Percentiles rank a stretch among this genome's conserved stretches.
Evolutionary conservation across 2,113 vertebrate genomes (phyloP).

Genomic region (Callipepla californica): DNA sequence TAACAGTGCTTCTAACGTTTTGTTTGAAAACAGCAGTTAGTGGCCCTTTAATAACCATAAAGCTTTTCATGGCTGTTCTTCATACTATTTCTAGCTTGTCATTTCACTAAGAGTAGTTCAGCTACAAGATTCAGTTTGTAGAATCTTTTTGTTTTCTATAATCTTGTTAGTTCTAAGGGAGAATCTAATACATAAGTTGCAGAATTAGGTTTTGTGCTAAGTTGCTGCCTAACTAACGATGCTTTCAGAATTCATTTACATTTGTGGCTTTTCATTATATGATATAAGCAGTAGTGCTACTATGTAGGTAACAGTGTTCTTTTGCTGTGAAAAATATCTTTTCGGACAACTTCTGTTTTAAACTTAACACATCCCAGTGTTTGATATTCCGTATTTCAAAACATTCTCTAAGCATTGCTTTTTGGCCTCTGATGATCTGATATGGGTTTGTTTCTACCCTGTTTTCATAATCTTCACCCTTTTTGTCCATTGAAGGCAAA

Average conservation of each 20-base stretch:
- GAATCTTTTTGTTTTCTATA: not conserved
- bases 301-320: not conserved
- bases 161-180: not conserved
- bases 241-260: not conserved
- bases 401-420: slow-evolving; percentile 34
- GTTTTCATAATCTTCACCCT: slow-evolving; percentile 58
- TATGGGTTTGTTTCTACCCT: slow-evolving; percentile 54
- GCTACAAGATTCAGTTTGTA: not conserved
- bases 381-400: slow-evolving; percentile 1
- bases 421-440: slow-evolving; percentile 52
- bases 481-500: slow-evolving; percentile 70
- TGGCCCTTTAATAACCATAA: not conserved
- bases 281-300: not conserved
- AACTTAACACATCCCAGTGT: not conserved
- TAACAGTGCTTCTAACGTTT: not conserved
- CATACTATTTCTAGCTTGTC: not conserved
- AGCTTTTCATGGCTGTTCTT: not conserved
- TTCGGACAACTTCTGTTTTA: not conserved
- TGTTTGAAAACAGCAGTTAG: not conserved
- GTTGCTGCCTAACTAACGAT: not conserved
- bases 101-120: not conserved
- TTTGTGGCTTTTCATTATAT: not conserved
- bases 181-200: not conserved
- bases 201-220: not conserved
- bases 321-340: not conserved